These are phyloP conservation scores for Caenorhabditis uteleia DNA, from an alignment of 2,888 invertebrate genomes.

Conservation along the genomic window DNA sequence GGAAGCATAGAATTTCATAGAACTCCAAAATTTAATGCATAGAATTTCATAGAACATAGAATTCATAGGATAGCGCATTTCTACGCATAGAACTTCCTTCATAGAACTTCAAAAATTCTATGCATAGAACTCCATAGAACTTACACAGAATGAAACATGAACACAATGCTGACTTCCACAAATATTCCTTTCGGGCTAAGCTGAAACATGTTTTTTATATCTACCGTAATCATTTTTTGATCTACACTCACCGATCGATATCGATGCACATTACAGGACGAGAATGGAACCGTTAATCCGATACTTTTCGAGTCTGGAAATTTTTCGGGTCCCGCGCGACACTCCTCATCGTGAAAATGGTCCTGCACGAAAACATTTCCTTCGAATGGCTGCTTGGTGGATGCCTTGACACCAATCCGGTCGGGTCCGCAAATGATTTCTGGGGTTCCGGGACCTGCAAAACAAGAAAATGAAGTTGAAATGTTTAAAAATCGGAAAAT, in stretches of 20 bases:
- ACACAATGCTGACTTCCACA: conserved; percentile 67
- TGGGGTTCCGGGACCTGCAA: conserved; percentile 65
- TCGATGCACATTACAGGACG: conserved; percentile 66
- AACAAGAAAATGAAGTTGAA: not conserved
- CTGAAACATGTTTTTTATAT: conserved; percentile 39
- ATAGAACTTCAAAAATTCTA: conserved; percentile 1
- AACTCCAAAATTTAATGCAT: not conserved
- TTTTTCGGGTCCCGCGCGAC: conserved; percentile 64
- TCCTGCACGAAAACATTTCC: conserved; percentile 69
- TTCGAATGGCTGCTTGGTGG: conserved; percentile 68
- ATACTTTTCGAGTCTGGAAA: conserved; percentile 62
- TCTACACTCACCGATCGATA: conserved; percentile 63
- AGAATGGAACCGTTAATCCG: conserved; percentile 67
- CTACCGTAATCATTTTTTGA: not conserved
- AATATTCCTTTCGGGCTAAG: conserved; percentile 67
- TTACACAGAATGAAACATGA: conserved; percentile 67
- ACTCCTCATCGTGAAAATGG: conserved; percentile 64
- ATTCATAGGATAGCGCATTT: not conserved
- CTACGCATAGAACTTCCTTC: not conserved
- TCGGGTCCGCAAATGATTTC: conserved; percentile 69
- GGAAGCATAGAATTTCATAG: not conserved
- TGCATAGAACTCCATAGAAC: not conserved
- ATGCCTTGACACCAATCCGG: conserved; percentile 68
- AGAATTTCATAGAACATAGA: not conserved
- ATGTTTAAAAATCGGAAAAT: not conserved